A percentile compares a stretch with the other conserved stretches of the same genome.
Evolutionary conservation across 2,113 vertebrate species (phyloP).

Genomic region (Anthoscopus minutus): DNA sequence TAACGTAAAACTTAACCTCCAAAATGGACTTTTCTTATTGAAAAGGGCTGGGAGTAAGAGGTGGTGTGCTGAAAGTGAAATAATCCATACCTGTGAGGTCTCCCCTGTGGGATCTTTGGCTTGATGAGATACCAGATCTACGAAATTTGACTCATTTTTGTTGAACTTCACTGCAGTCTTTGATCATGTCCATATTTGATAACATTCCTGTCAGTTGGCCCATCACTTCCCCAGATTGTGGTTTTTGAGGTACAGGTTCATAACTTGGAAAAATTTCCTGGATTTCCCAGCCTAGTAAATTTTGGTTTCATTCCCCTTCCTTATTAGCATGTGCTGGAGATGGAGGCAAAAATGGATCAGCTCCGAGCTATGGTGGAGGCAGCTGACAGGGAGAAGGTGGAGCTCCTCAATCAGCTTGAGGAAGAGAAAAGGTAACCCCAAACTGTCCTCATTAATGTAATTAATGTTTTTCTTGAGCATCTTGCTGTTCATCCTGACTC

Average conservation of each 20-base stretch:
- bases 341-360: slow-evolving; percentile 97
- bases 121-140: background rate
- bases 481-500: background rate
- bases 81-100: background rate
- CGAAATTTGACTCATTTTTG: background rate
- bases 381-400: slow-evolving; percentile 94
- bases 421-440: slow-evolving; percentile 89
- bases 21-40: background rate
- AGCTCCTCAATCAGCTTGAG: slow-evolving; percentile 93
- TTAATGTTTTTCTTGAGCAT: background rate
- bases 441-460: background rate
- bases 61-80: background rate
- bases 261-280: background rate
- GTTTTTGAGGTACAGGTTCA: background rate
- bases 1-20: background rate
- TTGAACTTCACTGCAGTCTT: background rate
- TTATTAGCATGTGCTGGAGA: slow-evolving; percentile 79
- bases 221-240: background rate
- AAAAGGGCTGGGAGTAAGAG: background rate
- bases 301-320: background rate
- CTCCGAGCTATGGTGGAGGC: slow-evolving; percentile 91
- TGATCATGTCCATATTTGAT: background rate
- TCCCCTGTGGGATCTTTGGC: background rate
- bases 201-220: background rate
- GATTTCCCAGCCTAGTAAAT: background rate